Conservation (phyloP, 2,113 vertebrate genomes). For the Leuciscus idus region DNA sequence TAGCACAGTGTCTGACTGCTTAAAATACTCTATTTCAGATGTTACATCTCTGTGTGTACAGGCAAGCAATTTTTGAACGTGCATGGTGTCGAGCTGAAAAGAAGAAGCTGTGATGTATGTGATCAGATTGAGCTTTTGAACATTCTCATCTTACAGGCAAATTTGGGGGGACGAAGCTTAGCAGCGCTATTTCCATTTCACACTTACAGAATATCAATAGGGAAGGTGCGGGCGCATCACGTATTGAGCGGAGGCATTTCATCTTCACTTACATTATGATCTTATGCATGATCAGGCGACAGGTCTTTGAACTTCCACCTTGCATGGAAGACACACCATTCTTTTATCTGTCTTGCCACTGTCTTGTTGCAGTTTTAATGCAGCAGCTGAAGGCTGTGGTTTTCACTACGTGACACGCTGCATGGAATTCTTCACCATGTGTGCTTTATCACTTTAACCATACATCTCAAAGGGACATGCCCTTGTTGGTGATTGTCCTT, state of each 20-base stretch:
- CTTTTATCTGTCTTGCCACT: conserved; percentile 4
- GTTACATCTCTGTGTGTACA: conserved; percentile 42
- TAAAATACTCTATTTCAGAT: conserved; percentile 57
- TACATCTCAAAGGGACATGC: conserved; percentile 38
- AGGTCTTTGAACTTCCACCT: conserved; percentile 22
- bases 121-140: conserved; percentile 31
- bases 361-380: conserved; percentile 32
- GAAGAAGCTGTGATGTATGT: conserved; percentile 17
- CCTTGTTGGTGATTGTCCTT: conserved; percentile 29
- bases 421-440: conserved; percentile 51
- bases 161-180: neutral
- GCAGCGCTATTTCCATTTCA: conserved; percentile 36
- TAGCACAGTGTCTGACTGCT: conserved; percentile 47
- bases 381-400: conserved; percentile 24
- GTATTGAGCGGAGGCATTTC: conserved; percentile 21
- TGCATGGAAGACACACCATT: neutral
- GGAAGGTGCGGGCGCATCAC: neutral
- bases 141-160: conserved; percentile 51
- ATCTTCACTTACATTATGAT: conserved; percentile 23
- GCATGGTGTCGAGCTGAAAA: conserved; percentile 13
- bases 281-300: neutral
- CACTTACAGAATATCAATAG: conserved; percentile 42
- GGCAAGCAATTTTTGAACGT: neutral
- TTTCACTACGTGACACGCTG: conserved; percentile 31
- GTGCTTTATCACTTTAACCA: conserved; percentile 36